Base-by-base conservation (phyloP, 2,888 invertebrate species). In the Carcina quercana region DNA sequence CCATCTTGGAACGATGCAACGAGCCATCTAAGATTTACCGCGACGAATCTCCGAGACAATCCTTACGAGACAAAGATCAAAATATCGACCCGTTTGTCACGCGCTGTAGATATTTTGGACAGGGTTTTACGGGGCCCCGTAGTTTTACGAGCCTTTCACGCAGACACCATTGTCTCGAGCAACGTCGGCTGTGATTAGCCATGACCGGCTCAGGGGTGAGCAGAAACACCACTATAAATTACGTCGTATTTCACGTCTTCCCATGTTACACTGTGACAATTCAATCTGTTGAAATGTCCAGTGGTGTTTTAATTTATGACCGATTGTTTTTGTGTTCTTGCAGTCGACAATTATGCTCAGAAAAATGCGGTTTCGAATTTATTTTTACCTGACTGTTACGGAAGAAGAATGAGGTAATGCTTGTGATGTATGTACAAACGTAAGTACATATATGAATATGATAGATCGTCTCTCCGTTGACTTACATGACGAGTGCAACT, bases 71-170 rank as follows among this genome's bases (percentile, higher is more conserved):
- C 78, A 80, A 79, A 74, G 61, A 53, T 48, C n/a, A n/a, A n/a
- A n/a, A n/a, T n/a, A n/a, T 35, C 51, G 45, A 51, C 52, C 42
- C 49, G 68, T 78, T 82, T 78, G 80, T 79, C 79, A 80, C 75
- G 78, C 75, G 71, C 63, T 59, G 80, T 82, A 80, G 82, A 80
- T 82, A 80, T 82, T 82, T 82, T 80, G 76, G 82, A 76, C 74
- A 56, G 64, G 48, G 58, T 61, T 72, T 74, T 68, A 73, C 67
- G 58, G 65, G 59, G n/a, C 43, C 59, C 65, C 69, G 67, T 70
- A 75, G 72, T 71, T 82, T 82, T 80, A 80, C 69, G 80, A 61
- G 58, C 54, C 72, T 76, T 79, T 78, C 71, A 67, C 70, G 68
- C 69, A 69, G 68, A 59, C 59, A 56, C 59, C 59, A 73, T 82